Base-by-base conservation (phyloP, 92 coral and sea anemone species). In the Heliopora coerulea region DNA sequence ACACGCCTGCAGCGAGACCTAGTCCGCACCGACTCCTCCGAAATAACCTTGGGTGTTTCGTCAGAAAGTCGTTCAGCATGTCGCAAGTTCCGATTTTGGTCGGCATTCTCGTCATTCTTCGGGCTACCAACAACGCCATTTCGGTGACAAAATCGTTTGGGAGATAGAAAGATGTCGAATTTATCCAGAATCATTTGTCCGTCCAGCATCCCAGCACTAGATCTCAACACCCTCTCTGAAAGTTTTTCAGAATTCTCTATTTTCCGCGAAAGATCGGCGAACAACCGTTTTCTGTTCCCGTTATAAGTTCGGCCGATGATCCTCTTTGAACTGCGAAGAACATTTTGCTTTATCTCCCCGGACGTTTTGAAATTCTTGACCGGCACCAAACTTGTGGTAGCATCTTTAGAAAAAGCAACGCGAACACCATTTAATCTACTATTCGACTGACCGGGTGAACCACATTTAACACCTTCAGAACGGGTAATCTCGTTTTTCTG, bases 1-100 rank as follows among this genome's bases (percentile, higher is more conserved):
- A 15, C 15, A 17, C 28, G 33, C 18, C 37, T 54, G 29, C 46
- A n/a, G 40, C 63, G 77, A 31, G 77, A 52, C 21, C 77, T 70
- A 52, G 77, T 52, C 31, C 77, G 62, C 31, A 49, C 52, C 18
- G 77, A 54, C 31, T 52, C 42, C 39, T 70, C 77, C 18, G 77
- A 27, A 35, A 29, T 44, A 10, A 34, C 21, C 44, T 12, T 29
- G 8, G n/a, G n/a, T n/a, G n/a, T n/a, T n/a, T n/a, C n/a, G 23
- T 54, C 29, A 9, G 39, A 9, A 3, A 7, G 61, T 30, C 44
- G 27, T 27, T 70, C 64, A 9, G 14, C 12, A 17, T 54, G 28
- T 1, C 12, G 20, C 23, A 56, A 70, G 25, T 54, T 54, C 57
- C 62, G 35, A 3, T 54, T 54, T 2, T 26, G 24, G 21, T 2